A percentile compares a stretch with the other conserved stretches of the same genome.
Evolutionary conservation across 2,797 vertebrate genomes (phyloP).

Genomic region (Lagocephalus sceleratus): DNA sequence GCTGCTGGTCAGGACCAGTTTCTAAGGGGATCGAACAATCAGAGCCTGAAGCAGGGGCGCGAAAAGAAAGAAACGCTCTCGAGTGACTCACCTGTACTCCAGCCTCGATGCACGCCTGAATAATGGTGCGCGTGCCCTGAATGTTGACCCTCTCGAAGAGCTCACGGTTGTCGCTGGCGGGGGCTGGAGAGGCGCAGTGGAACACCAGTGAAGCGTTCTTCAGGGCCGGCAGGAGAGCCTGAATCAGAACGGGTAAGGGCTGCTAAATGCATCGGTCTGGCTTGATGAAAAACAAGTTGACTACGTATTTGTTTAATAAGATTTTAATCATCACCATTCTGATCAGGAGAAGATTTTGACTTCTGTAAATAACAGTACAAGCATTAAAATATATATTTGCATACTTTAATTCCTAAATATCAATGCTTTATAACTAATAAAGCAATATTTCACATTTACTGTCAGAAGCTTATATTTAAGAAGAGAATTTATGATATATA

Average conservation of each 20-base stretch:
- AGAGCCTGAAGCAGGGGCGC: neutral
- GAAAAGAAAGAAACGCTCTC: neutral
- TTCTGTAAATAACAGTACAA: too few species aligned
- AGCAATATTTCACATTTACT: too few species aligned
- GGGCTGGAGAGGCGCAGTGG: conserved; percentile 92
- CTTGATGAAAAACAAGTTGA: too few species aligned
- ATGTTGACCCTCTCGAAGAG: conserved; percentile 92
- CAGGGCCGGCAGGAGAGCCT: conserved; percentile 87
- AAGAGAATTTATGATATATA: too few species aligned
- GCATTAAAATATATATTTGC: too few species aligned
- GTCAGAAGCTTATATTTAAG: too few species aligned
- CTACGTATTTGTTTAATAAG: too few species aligned
- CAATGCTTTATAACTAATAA: too few species aligned
- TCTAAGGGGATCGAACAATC: conserved; percentile 67
- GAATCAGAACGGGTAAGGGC: neutral
- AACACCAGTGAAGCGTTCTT: conserved; percentile 85
- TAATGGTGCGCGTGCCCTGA: conserved; percentile 82
- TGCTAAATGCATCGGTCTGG: too few species aligned
- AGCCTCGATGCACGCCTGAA: conserved; percentile 85
- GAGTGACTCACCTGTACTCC: conserved; percentile 85
- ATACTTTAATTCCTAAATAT: too few species aligned
- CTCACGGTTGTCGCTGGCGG: conserved; percentile 82
- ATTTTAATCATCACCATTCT: too few species aligned
- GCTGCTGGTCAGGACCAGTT: conserved; percentile 93
- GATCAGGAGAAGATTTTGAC: too few species aligned